phyloP scores from a whole-genome alignment of 2,113 vertebrate genomes.

The Oriolus oriolus region DNA sequence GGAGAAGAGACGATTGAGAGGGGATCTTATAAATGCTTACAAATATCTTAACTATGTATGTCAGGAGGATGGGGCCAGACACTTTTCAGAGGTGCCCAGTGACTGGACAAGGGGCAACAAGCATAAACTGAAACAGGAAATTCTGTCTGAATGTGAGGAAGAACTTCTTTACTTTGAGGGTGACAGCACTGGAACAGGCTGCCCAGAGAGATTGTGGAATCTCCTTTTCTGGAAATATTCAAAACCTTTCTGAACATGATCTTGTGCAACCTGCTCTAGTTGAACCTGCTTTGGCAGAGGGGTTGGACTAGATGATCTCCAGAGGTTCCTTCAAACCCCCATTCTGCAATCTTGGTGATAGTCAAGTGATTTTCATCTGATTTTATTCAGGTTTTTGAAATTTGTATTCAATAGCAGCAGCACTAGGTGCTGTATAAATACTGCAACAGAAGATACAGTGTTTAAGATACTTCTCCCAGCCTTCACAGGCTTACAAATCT shows the following conservation, averaged over 20 bases:
- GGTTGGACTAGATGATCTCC: background rate
- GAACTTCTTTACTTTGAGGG: background rate
- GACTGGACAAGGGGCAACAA: background rate
- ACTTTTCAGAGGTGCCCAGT: background rate
- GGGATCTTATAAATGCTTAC: background rate
- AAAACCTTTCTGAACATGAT: background rate
- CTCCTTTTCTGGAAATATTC: background rate
- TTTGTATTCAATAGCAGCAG: background rate
- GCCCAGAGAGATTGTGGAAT: background rate
- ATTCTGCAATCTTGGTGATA: background rate
- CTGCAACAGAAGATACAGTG: background rate
- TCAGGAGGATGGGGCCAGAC: background rate
- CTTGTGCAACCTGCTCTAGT: background rate
- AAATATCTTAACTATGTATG: background rate
- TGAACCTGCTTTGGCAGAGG: background rate
- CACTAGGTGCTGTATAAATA: background rate
- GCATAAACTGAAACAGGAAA: background rate
- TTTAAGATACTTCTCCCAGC: background rate
- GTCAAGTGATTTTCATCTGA: background rate
- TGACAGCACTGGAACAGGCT: background rate
- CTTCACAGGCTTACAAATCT: fast-evolving
- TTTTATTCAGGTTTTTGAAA: background rate
- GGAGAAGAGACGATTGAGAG: background rate
- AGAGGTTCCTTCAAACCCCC: background rate
- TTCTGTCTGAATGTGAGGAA: background rate